These are phyloP conservation scores for Egretta garzetta DNA, from an alignment of 2,113 vertebrate genomes.

Conservation along the genomic window DNA sequence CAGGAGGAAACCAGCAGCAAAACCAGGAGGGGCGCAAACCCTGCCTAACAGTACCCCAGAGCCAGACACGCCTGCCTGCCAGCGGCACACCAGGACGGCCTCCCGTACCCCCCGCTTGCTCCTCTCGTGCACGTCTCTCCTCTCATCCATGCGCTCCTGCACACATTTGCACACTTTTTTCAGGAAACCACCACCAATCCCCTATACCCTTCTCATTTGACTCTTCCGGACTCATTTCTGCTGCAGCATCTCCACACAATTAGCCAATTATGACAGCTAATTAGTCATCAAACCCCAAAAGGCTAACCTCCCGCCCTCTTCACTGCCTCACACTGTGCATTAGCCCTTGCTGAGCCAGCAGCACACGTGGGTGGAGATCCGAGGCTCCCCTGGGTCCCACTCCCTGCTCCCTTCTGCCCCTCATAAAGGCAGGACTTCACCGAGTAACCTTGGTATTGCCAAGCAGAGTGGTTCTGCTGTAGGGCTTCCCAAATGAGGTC, in stretches of 20 bases:
- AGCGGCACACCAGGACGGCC: fast-evolving
- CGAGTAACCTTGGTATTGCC: background rate
- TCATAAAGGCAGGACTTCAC: background rate
- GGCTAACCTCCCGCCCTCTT: background rate
- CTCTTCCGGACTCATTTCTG: background rate
- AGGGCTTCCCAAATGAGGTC: background rate
- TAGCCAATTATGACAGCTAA: constrained; percentile 37
- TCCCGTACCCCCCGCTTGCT: background rate
- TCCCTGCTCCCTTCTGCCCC: background rate
- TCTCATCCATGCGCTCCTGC: background rate
- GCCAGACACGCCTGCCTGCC: background rate
- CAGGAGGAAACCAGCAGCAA: background rate
- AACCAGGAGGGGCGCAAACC: background rate
- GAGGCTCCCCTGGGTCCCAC: background rate
- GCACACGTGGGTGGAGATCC: background rate
- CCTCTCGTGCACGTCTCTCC: background rate
- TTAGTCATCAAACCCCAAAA: constrained; percentile 35
- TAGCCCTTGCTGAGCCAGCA: background rate
- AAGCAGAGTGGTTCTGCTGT: background rate
- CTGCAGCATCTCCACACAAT: constrained; percentile 5
- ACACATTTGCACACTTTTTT: background rate
- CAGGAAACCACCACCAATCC: background rate
- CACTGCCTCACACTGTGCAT: background rate
- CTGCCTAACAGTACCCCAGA: background rate
- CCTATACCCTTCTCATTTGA: background rate